phyloP scores from a whole-genome alignment of 2,113 vertebrate genomes.

The Riparia riparia region DNA sequence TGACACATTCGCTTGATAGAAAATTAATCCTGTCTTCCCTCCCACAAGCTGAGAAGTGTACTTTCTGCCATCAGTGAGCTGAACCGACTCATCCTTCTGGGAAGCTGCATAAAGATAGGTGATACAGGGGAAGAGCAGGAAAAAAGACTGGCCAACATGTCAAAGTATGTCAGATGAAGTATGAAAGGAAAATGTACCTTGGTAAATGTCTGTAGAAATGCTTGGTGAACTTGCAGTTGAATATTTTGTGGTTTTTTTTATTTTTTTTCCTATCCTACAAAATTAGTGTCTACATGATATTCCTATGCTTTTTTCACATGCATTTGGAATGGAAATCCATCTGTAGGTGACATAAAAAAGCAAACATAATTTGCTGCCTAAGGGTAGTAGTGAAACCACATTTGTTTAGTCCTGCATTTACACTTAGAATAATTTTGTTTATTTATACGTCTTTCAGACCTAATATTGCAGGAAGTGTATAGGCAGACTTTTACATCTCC shows the following conservation, averaged over 20 bases:
- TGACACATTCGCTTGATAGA: background rate
- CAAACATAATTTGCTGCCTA: background rate
- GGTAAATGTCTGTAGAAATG: background rate
- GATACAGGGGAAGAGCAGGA: background rate
- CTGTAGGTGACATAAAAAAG: background rate
- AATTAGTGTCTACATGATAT: background rate
- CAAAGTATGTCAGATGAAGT: background rate
- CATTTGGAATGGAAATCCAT: background rate
- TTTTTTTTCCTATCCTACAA: background rate
- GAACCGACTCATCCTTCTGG: background rate
- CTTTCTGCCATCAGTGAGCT: background rate
- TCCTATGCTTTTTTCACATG: background rate
- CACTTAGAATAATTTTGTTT: background rate
- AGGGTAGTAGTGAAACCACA: background rate
- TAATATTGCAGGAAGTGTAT: background rate
- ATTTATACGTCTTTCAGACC: background rate
- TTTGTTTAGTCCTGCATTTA: background rate
- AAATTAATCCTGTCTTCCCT: background rate
- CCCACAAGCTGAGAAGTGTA: background rate
- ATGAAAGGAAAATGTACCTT: background rate
- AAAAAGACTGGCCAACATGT: background rate
- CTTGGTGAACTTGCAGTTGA: background rate
- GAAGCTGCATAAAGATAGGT: background rate
- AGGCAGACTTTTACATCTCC: background rate
- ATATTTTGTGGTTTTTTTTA: background rate